Percentiles rank a stretch among this genome's conserved stretches.
Conservation (phyloP, 1,140 invertebrate genomes). For the Vanessa tameamea region DNA sequence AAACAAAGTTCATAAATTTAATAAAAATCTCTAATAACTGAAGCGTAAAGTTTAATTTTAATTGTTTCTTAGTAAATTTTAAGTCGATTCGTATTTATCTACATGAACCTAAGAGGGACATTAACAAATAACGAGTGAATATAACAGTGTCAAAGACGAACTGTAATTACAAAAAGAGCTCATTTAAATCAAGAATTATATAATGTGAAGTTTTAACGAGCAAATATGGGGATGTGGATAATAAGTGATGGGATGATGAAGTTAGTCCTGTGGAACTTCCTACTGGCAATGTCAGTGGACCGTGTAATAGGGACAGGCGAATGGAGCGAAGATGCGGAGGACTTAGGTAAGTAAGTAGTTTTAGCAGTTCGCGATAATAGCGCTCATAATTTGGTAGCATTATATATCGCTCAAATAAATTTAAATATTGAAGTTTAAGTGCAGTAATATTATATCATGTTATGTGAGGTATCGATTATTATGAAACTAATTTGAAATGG, state of each 20-base stretch:
- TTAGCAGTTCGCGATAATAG: conserved; percentile 6
- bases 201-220: conserved; percentile 25
- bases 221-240: conserved; percentile 26
- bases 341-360: conserved; percentile 61
- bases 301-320: conserved; percentile 62
- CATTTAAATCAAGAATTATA: conserved; percentile 7
- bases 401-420: no score
- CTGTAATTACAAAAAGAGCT: not conserved
- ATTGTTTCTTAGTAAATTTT: conserved; percentile 6
- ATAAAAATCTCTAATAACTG: conserved; percentile 10
- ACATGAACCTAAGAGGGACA: conserved; percentile 16
- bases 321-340: conserved; percentile 75
- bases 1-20: conserved; percentile 9
- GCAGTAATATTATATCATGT: no score
- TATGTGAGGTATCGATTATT: no score
- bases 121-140: conserved; percentile 12
- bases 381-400: not conserved
- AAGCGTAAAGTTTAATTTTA: conserved; percentile 21
- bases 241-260: conserved; percentile 41
- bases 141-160: conserved; percentile 21
- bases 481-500: no score
- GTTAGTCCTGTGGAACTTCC: conserved; percentile 44
- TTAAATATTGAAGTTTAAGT: no score
- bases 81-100: conserved; percentile 12
- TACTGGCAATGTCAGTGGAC: conserved; percentile 50